Evolutionary conservation across 1,140 invertebrate genomes (phyloP).

Genomic region (Helicorthomorpha holstii): DNA sequence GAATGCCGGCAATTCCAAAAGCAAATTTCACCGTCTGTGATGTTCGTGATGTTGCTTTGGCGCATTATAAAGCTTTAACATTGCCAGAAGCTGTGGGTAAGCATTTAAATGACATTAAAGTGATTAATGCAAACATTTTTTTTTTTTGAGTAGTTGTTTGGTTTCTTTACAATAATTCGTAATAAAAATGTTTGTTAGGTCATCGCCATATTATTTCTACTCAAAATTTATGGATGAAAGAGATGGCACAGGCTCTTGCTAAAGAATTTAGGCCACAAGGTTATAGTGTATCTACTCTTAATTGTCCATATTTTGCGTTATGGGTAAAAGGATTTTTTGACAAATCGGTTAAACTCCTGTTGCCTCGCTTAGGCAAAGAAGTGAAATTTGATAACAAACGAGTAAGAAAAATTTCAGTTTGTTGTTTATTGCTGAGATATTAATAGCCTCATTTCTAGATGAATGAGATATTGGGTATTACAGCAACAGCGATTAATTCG

Average conservation of each 20-base stretch:
- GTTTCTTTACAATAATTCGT: too few relatives aligned
- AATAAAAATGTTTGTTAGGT: slow-evolving; percentile 16
- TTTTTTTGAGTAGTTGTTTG: too few relatives aligned
- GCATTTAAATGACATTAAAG: neutral
- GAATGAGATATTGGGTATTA: slow-evolving; percentile 15
- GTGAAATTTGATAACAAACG: slow-evolving; percentile 32
- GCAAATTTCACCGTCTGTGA: slow-evolving; percentile 32
- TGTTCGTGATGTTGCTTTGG: slow-evolving; percentile 36
- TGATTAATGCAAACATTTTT: neutral
- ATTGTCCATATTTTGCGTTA: slow-evolving; percentile 30
- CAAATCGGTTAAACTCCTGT: slow-evolving; percentile 25
- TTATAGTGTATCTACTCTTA: slow-evolving; percentile 30
- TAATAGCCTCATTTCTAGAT: slow-evolving; percentile 11
- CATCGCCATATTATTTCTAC: slow-evolving; percentile 25
- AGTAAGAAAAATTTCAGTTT: slow-evolving; percentile 18
- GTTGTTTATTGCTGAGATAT: neutral
- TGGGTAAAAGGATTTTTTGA: slow-evolving; percentile 31
- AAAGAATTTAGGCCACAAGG: slow-evolving; percentile 31
- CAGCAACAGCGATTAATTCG: slow-evolving; percentile 19
- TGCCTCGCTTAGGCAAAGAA: slow-evolving; percentile 29
- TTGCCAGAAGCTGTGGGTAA: slow-evolving; percentile 30
- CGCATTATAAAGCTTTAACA: slow-evolving; percentile 35
- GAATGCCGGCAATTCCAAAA: slow-evolving; percentile 30
- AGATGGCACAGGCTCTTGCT: slow-evolving; percentile 26
- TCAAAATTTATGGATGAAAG: slow-evolving; percentile 27